Conservation (phyloP, 2,113 vertebrate species). For the Saccopteryx bilineata region DNA sequence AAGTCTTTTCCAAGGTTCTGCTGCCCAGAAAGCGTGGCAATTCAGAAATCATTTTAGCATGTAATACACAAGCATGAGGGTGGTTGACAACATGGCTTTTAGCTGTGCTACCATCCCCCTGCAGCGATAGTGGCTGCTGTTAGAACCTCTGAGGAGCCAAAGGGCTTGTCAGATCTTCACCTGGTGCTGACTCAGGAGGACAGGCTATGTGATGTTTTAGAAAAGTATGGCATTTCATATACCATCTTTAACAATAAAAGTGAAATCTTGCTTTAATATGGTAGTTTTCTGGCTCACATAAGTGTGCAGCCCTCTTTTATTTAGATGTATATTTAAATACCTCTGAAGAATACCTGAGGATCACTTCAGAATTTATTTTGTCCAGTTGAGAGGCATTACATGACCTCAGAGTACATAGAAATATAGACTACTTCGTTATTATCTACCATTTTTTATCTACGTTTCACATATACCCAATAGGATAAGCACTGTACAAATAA, state of each 20-base stretch:
- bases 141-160: not conserved
- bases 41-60: not conserved
- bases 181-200: not conserved
- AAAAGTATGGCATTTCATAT: not conserved
- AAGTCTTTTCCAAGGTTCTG: not conserved
- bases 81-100: not conserved
- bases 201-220: not conserved
- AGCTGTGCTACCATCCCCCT: not conserved
- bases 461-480: not conserved
- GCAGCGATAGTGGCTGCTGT: not conserved
- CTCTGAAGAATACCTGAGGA: not conserved
- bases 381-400: not conserved
- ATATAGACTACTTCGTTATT: not conserved
- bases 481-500: not conserved
- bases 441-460: not conserved
- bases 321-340: slow-evolving; percentile 31
- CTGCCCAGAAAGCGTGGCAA: not conserved
- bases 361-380: slow-evolving; percentile 37
- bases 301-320: not conserved
- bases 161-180: not conserved
- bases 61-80: accelerated
- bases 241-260: not conserved
- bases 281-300: not conserved
- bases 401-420: not conserved
- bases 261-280: not conserved